Base-by-base conservation (phyloP, 53 echinoderm and acorn worm genomes). In the Apostichopus leukothele region DNA sequence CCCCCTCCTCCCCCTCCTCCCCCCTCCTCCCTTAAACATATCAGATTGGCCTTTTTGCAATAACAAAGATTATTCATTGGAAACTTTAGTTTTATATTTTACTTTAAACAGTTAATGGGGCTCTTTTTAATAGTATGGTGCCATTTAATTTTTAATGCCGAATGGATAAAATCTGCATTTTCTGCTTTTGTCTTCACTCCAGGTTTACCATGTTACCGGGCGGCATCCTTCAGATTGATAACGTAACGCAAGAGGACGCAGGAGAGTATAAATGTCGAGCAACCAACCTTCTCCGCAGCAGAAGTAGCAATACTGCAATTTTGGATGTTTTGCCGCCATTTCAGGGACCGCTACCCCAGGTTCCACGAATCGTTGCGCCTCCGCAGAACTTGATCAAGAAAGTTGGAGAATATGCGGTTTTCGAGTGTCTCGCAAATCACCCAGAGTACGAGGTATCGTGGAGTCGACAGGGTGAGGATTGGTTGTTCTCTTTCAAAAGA, bases 191-290 rank as follows among this genome's bases (percentile, higher is more conserved):
- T 59, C 53, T 74, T 55, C 50, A 21, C 39, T 75, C 4, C 74
- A 94, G 94, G 53, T 74, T 84, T 55, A 89, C 89, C 12, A 60
- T 79, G 57, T 90, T 96, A 80, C 88, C 80, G 1, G 88, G 51
- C 12, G 88, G 92, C 27, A 83, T 96, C 22, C 94, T 96, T 39
- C 96, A 96, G 78, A 94, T 96, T 25, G 88, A 87, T 83, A 53
- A 79, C 8, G 91, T 91, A 6, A 20, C 9, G 14, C 67, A 20
- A 18, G 75, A 88, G 14, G 96, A 96, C 77, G 90, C 74, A 4
- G 96, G 96, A 11, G 88, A 88, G 19, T 96, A 91, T 83, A 84
- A 75, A 60, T 94, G 94, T 63, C 90, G 73, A 53, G 90, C 94
- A 11, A 91, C 78, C 89, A 89, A 92, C 88, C 53, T 83, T 25